Conservation (phyloP, 2,888 invertebrate species). For the Heliconius erato region DNA sequence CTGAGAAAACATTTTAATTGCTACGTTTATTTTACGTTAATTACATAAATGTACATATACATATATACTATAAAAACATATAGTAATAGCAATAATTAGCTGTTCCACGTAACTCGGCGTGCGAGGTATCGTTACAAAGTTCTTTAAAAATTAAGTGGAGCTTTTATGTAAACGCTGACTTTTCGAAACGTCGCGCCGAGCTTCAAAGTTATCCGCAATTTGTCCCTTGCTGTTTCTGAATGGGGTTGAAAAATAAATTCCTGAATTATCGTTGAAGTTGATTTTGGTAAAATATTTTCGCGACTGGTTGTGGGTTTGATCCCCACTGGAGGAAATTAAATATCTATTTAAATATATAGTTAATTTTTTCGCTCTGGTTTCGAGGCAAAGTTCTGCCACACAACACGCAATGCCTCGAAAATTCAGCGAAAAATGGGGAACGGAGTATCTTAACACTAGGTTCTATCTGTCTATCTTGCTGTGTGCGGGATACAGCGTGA, state of each 20-base stretch:
- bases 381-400: too few relatives aligned
- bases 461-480: too few relatives aligned
- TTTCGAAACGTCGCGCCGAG: conserved; percentile 21
- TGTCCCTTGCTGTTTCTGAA: conserved; percentile 25
- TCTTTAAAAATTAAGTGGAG: conserved; percentile 26
- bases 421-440: too few relatives aligned
- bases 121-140: conserved; percentile 30
- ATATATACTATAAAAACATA: not conserved
- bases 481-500: too few relatives aligned
- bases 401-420: too few relatives aligned
- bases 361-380: too few relatives aligned
- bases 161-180: conserved; percentile 21
- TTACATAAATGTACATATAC: conserved; percentile 8
- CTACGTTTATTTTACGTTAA: conserved; percentile 20
- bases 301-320: too few relatives aligned
- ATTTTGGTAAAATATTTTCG: not conserved
- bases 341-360: too few relatives aligned
- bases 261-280: not conserved
- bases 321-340: too few relatives aligned
- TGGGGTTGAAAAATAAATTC: conserved; percentile 25
- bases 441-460: too few relatives aligned
- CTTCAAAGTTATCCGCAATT: conserved; percentile 28
- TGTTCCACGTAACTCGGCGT: conserved; percentile 4
- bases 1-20: conserved; percentile 27
- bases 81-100: conserved; percentile 20